Evolutionary conservation across 2,797 vertebrate species (phyloP), one percentile per base, ranked within the genome.

Genomic region (Rhinoraja longicauda): DNA sequence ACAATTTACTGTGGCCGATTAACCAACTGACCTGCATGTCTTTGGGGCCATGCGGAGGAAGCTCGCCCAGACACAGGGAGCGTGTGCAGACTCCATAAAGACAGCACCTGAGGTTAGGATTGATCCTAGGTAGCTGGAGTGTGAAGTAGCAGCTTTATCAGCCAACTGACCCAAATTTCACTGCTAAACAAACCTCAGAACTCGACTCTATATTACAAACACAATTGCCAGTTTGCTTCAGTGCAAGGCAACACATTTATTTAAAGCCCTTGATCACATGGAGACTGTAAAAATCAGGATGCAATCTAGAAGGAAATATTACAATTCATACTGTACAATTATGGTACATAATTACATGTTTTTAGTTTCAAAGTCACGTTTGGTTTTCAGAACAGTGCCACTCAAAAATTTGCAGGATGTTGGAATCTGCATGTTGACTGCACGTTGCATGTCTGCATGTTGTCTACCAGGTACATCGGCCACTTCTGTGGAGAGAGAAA

Each of bases 391-490:
- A 7, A 88, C 32, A 93, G 93, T 95, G 96, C 96, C 95, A 95
- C 95, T 97, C 98, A 99, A 96, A 99, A 99, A 95, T 98, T 99
- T 93, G 99, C 98, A 95, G 99, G 98, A 93, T 98, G 98, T 10
- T 98, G 98, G n/a, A 95, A 99, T 97, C 95, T 98, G 98, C 96
- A 98, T 96, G 93, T 99, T 99, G 94, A 99, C 97, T 86, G 98
- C 98, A n/a, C 98, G n/a, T n/a, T n/a, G n/a, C n/a, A n/a, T n/a
- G n/a, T n/a, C n/a, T n/a, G n/a, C n/a, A n/a, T 97, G 94, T 99
- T 99, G 97, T 99, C 99, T 97, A 99, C 97, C 98, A 99, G 99
- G 97, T 99, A 99, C 98, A 99, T 98, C 94, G 99, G 98, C 98
- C 99, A 99, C 96, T 99, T 99, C 99, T 99, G 95, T 10, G 84